phyloP scores from a whole-genome alignment of 2,113 vertebrate genomes.

The Aegithalos caudatus region DNA sequence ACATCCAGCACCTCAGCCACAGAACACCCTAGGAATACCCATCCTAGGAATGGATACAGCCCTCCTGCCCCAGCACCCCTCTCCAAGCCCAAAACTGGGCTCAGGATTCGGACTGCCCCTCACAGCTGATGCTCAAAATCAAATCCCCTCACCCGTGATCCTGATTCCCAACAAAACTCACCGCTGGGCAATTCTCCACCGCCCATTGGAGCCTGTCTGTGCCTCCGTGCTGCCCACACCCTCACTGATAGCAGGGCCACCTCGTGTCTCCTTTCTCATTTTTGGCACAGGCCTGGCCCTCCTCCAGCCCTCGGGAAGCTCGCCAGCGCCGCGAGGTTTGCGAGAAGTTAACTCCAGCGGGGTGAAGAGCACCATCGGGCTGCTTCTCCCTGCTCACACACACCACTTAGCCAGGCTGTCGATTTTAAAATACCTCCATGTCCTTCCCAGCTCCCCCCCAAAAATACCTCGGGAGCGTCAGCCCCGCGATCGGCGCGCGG shows the following conservation, averaged over 20 bases:
- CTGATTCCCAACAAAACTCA: background rate
- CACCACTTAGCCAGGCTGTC: fast-evolving
- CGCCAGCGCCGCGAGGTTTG: background rate
- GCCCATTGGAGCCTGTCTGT: fast-evolving
- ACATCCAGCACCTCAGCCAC: background rate
- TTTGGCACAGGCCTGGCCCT: background rate
- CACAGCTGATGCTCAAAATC: fast-evolving
- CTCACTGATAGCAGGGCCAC: background rate
- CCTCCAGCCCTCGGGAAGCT: constrained; percentile 4
- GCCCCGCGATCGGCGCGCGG: background rate
- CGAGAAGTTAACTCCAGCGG: background rate
- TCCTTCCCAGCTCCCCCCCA: background rate
- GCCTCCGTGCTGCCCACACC: background rate
- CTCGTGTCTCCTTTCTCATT: background rate
- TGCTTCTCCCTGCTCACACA: background rate
- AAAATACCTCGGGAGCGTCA: background rate
- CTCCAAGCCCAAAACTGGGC: background rate
- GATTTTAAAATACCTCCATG: background rate
- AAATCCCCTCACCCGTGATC: fast-evolving
- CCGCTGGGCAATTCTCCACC: fast-evolving
- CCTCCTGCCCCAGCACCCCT: background rate
- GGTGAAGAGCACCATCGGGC: background rate
- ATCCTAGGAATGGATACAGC: fast-evolving
- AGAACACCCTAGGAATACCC: fast-evolving
- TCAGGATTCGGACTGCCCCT: fast-evolving